phyloP scores from a whole-genome alignment of 2,888 invertebrate genomes.

The Gnatocerus cornutus region DNA sequence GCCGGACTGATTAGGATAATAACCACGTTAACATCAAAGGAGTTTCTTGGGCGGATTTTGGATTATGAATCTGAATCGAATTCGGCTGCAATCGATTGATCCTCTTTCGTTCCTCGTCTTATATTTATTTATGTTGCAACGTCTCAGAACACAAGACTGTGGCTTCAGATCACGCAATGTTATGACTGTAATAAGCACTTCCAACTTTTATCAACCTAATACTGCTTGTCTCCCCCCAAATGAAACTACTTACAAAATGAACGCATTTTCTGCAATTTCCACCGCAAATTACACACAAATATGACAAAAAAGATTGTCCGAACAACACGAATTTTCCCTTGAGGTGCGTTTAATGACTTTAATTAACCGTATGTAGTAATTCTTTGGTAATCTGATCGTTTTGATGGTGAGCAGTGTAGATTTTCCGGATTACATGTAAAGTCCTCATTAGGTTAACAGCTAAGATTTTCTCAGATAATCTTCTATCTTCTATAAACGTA shows the following conservation, averaged over 20 bases:
- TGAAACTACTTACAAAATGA: too few species aligned
- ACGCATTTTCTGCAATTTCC: too few species aligned
- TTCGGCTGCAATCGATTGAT: slow-evolving; percentile 2
- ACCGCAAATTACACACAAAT: too few species aligned
- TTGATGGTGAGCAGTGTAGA: slow-evolving; percentile 2
- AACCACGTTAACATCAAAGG: slow-evolving; percentile 17
- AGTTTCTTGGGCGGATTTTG: slow-evolving; percentile 1
- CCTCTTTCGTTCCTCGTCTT: not conserved
- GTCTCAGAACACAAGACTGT: slow-evolving; percentile 1
- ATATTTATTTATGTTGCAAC: not conserved
- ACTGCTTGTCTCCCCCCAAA: too few species aligned
- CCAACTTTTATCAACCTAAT: too few species aligned
- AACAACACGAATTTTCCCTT: too few species aligned
- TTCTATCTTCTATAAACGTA: too few species aligned
- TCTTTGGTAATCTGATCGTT: not conserved
- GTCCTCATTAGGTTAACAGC: not conserved
- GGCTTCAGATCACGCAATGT: slow-evolving; percentile 12
- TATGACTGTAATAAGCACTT: not conserved
- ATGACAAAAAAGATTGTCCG: too few species aligned
- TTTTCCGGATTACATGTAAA: not conserved
- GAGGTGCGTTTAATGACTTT: not conserved
- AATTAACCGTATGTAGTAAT: not conserved
- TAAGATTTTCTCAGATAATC: not conserved
- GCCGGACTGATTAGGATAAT: slow-evolving; percentile 15
- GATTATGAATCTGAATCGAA: slow-evolving; percentile 10